Conservation (phyloP, 1,140 invertebrate genomes). For the Lordiphosa mommai region DNA sequence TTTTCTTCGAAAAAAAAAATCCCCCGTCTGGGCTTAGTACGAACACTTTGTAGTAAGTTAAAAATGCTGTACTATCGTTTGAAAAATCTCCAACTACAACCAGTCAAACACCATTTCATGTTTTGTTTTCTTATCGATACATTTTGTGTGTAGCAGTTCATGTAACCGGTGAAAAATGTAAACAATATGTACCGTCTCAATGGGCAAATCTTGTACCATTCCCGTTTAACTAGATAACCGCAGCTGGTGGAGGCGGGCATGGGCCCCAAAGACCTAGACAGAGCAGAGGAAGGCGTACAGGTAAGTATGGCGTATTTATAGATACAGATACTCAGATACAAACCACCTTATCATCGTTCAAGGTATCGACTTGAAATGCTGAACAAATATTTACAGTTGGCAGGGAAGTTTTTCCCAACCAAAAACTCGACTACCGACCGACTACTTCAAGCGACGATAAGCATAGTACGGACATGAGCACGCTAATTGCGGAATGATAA, state of each 20-base stretch:
- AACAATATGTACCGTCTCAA: slow-evolving; percentile 63
- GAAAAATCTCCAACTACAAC: neutral
- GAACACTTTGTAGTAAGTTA: no score
- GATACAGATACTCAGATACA: slow-evolving; percentile 34
- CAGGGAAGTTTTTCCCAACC: slow-evolving; percentile 38
- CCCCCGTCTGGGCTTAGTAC: no score
- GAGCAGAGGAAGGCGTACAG: slow-evolving; percentile 19
- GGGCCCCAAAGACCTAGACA: slow-evolving; percentile 11
- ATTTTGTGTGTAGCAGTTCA: slow-evolving; percentile 45
- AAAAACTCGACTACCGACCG: slow-evolving; percentile 25
- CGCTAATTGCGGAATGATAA: slow-evolving; percentile 74
- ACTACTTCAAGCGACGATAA: slow-evolving; percentile 49
- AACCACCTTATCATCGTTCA: slow-evolving; percentile 40
- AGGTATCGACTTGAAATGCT: slow-evolving; percentile 64
- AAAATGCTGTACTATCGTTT: no score
- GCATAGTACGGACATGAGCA: slow-evolving; percentile 57
- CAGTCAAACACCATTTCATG: slow-evolving; percentile 13
- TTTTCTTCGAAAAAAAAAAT: no score
- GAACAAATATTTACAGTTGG: slow-evolving; percentile 64
- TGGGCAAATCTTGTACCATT: slow-evolving; percentile 65
- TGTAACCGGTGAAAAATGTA: slow-evolving; percentile 58
- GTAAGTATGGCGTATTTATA: slow-evolving; percentile 43
- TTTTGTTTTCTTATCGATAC: slow-evolving; percentile 56
- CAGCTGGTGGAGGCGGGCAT: neutral
- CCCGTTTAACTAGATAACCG: slow-evolving; percentile 55